Conservation (phyloP, 2,888 invertebrate species). For the Drosophila pegasa region DNA sequence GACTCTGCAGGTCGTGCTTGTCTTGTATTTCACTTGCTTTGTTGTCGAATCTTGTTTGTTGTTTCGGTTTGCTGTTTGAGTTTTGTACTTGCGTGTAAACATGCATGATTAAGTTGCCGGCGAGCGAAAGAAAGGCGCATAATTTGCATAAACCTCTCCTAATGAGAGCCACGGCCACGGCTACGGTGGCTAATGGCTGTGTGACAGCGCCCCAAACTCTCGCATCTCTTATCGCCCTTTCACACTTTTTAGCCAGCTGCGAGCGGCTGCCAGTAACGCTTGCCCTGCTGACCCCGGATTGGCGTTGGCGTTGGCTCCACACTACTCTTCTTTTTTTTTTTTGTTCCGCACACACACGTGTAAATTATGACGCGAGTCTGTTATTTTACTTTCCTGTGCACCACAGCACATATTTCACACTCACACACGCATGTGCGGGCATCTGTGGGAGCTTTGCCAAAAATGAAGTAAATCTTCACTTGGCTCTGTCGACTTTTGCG, state of each 20-base stretch:
- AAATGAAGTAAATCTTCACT: constrained; percentile 67
- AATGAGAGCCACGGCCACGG: constrained; percentile 37
- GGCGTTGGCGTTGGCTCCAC: not conserved
- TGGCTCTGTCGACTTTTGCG: constrained; percentile 59
- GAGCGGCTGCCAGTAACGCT: constrained; percentile 41
- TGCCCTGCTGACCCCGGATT: constrained; percentile 44
- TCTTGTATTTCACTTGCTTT: constrained; percentile 51
- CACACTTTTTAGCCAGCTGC: constrained; percentile 58
- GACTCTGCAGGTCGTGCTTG: constrained; percentile 16
- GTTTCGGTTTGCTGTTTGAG: constrained; percentile 62
- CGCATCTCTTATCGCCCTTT: constrained; percentile 56
- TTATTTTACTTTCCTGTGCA: constrained; percentile 59
- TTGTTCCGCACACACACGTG: constrained; percentile 43
- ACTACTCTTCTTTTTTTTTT: constrained; percentile 9
- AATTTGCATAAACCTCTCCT: constrained; percentile 68
- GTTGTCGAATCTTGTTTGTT: constrained; percentile 37
- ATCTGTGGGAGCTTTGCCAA: constrained; percentile 63
- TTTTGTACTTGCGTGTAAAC: constrained; percentile 77
- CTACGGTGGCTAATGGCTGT: constrained; percentile 45
- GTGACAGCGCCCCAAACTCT: constrained; percentile 26
- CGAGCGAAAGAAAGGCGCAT: constrained; percentile 37
- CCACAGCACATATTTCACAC: constrained; percentile 58
- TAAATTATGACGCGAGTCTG: constrained; percentile 68
- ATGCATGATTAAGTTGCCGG: constrained; percentile 75
- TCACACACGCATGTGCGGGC: constrained; percentile 3